Evolutionary conservation across 2,888 invertebrate species (phyloP), one percentile per base, ranked within the genome.

Genomic region (Xylocampa areola): DNA sequence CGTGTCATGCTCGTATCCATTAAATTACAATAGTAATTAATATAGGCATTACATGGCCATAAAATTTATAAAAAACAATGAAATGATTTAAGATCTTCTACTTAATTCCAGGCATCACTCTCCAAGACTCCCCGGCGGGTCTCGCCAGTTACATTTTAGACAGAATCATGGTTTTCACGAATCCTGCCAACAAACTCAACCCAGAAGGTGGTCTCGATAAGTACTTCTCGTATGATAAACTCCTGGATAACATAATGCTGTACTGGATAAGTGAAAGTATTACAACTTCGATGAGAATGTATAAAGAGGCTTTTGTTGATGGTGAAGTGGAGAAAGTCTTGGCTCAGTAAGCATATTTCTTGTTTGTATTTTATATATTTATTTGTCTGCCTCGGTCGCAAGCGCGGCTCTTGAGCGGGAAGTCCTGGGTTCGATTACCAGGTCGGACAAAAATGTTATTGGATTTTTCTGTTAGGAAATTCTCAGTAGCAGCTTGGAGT

Each of bases 71-170:
- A n/a, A n/a, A 21, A 21, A 21, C 5, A 21, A 4, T 21, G 21
- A 21, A 21, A 21, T 21, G 2, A 21, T 5, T 2, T 8, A 25
- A 25, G 2, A 8, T 25, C 4, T 25, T 5, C 5, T 7, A 25
- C 8, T 19, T 27, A 0, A 11, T 88, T 89, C 0, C 78, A 96
- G 97, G 97, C 11, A 94, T 95, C 5, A 96, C 94, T 0, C 88
- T 98, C 8, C 92, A 95, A 67, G 96, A 97, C 73, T 97, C 97
- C 0, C 98, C 98, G 0, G 94, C 96, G 0, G 98, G 98, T 0
- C 89, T 99, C 39, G 98, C 98, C 0, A 97, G 96, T 0, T 99
- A 98, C 77, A 96, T 98, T 40, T 83, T 98, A 14, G 98, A 99
- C 80, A 98, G 97, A 84, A 97, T 98, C 86, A 95, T 94, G 90